Percentiles rank a stretch among this genome's conserved stretches.
These are phyloP conservation scores for Catharus ustulatus DNA, from an alignment of 2,797 vertebrate species.

Conservation along the genomic window DNA sequence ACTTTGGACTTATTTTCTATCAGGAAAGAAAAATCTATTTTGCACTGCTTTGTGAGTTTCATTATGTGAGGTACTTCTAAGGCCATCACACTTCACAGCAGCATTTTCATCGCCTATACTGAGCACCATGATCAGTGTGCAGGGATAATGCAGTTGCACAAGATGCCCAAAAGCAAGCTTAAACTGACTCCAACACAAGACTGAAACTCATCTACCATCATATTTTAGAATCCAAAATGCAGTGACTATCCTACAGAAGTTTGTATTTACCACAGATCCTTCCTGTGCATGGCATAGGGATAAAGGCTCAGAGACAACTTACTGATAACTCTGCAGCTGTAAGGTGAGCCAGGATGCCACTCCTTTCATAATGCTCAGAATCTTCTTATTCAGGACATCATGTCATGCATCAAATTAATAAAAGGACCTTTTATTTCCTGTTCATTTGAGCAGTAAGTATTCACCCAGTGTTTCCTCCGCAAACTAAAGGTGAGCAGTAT, in stretches of 20 bases:
- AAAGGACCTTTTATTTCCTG: constrained; percentile 47
- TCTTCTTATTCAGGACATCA: constrained; percentile 3
- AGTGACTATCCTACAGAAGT: background rate
- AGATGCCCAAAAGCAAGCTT: background rate
- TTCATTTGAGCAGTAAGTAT: constrained; percentile 9
- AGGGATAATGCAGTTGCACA: background rate
- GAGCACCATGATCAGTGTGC: background rate
- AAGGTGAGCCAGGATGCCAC: background rate
- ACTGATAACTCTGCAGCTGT: background rate
- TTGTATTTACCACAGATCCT: background rate
- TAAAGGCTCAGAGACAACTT: background rate
- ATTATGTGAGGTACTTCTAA: background rate
- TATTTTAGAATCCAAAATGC: background rate
- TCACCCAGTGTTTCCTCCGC: constrained; percentile 11
- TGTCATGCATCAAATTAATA: constrained; percentile 9
- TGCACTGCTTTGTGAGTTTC: background rate
- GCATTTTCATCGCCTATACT: background rate
- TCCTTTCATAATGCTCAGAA: background rate
- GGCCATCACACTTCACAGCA: background rate
- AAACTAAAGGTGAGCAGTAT: constrained; percentile 22
- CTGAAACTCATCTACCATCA: background rate
- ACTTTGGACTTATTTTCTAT: background rate
- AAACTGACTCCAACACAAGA: background rate
- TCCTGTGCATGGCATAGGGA: background rate
- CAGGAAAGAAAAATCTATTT: background rate